Evolutionary conservation across 2,113 vertebrate genomes (phyloP), one percentile per base, ranked within the genome.

Genomic region (Nycticebus coucang): DNA sequence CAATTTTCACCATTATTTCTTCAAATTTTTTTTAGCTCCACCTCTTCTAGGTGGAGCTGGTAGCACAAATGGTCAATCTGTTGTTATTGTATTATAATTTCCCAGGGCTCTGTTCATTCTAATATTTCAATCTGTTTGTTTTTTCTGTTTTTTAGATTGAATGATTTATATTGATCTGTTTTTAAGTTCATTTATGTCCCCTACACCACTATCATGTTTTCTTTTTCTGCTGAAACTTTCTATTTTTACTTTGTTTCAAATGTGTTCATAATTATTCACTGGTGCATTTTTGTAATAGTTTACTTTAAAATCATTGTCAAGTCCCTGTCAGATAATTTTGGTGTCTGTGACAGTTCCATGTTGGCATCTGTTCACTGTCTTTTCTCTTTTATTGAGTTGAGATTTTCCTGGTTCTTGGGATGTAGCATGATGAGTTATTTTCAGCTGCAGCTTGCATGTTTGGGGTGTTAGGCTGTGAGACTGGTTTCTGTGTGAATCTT

Each of bases 361-460:
- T 91, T 93, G 64, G 50, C n/a, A 4, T 88, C 37, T 93, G 4
- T 91, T 79, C 33, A 45, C 82, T 62, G 7, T 62, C 55, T 72
- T 85, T 72, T 85, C 86, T 89, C 18, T 78, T 59, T 77, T 94
- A n/a, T 93, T 78, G 64, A 89, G 37, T 92, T 92, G 71, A 89
- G 17, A 30, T 93, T 89, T 74, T 93, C n/a, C 62, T 88, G 26
- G 19, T 72, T 93, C 62, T 90, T 95, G 55, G 11, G 90, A 35
- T 84, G 64, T 94, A 45, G 14, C 90, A 35, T 88, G 71, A 55
- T 19, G 68, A 64, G 53, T 92, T 90, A n/a, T 89, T 93, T 93
- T 94, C 30, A 33, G 4, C 53, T 80, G 22, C 50, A 57, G 35
- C 15, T 26, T 96, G 19, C 7, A 57, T 7, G 53, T 96, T 84